Conservation (phyloP, 2,113 vertebrate genomes). For the Mohoua ochrocephala region DNA sequence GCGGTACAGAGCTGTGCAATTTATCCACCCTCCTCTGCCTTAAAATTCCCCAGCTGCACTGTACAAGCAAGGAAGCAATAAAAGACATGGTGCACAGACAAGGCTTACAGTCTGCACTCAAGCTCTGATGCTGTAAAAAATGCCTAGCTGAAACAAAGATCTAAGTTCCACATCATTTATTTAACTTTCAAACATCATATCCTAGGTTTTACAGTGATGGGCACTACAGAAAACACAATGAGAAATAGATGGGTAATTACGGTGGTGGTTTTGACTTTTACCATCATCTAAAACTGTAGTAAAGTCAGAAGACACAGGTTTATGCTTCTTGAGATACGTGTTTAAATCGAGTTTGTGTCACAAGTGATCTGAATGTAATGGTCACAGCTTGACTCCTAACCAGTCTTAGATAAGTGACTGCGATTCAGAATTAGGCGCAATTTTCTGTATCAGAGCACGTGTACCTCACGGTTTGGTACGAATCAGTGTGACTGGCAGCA, state of each 20-base stretch:
- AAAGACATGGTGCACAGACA: not conserved
- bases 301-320: conserved; percentile 18
- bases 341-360: conserved; percentile 51
- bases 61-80: not conserved
- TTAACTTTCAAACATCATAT: conserved; percentile 30
- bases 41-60: not conserved
- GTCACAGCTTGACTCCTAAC: conserved; percentile 43
- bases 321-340: not conserved
- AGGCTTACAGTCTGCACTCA: conserved; percentile 25
- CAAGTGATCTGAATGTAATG: conserved; percentile 40
- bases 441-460: not conserved
- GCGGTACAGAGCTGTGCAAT: not conserved
- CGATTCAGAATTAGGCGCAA: not conserved
- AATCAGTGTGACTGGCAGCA: not conserved
- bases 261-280: conserved; percentile 41
- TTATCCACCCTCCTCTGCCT: not conserved
- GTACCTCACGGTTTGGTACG: not conserved
- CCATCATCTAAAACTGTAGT: not conserved
- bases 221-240: conserved; percentile 51
- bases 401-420: not conserved
- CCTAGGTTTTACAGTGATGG: conserved; percentile 12
- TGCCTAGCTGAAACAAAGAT: conserved; percentile 34
- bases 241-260: conserved; percentile 60
- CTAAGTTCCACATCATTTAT: conserved; percentile 30
- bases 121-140: conserved; percentile 8